Evolutionary conservation across 2,888 invertebrate species (phyloP), one percentile per base, ranked within the genome.

Genomic region (Ochropacha duplaris): DNA sequence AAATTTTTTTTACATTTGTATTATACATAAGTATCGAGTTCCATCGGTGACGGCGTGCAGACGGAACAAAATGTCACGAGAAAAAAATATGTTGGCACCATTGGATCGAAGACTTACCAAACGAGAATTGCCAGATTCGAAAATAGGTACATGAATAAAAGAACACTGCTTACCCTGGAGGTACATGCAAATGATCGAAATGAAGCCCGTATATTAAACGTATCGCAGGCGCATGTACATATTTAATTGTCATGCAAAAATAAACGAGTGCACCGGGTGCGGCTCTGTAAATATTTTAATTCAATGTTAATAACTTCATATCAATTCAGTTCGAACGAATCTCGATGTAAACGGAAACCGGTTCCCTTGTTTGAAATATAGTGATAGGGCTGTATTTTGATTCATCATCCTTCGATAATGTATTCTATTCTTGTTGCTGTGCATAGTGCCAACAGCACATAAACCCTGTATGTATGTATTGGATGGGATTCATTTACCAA

Each of bases 201-300:
- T 73, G 76, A 73, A 72, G 81, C 78, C 79, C 74, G 77, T 74
- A 69, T 79, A 79, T 77, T 74, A 65, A 75, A 71, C 64, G 69
- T 72, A 80, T 76, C 76, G 71, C 66, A 74, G 66, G 68, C 72
- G 68, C 69, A 71, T 76, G 72, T 79, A 79, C 74, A 79, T 83
- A 83, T 81, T 83, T 83, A 81, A 84, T 88, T 88, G 88, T 88
- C 82, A 90, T 88, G 89, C 84, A 86, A 85, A 88, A 88, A 82
- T 82, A 79, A 84, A 79, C 80, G 78, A 82, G 66, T 74, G 74
- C 83, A 83, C 76, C 81, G 81, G 79, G 80, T 78, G 71, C 68
- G 63, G 76, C 69, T 79, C 75, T 75, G 84, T 85, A 83, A 87
- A 87, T 87, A 88, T 87, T 86, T 84, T 81, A 87, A 88, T 86